These are phyloP conservation scores for Channa striata DNA, from an alignment of 2,797 vertebrate genomes.

Conservation along the genomic window DNA sequence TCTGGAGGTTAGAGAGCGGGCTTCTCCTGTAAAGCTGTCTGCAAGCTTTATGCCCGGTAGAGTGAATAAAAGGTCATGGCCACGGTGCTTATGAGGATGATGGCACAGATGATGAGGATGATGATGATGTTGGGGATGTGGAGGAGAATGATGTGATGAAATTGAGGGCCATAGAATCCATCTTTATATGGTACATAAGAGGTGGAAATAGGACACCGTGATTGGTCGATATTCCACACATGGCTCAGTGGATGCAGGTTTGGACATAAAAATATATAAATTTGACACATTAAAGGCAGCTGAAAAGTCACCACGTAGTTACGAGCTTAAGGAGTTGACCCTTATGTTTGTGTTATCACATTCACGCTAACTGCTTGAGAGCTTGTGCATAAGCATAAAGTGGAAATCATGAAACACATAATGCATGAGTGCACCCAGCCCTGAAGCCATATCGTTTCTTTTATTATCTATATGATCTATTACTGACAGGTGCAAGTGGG, in stretches of 20 bases:
- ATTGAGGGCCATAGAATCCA: constrained; percentile 55
- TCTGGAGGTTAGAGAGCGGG: constrained; percentile 79
- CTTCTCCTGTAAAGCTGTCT: constrained; percentile 77
- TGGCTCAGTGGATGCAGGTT: constrained; percentile 12
- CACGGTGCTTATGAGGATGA: constrained; percentile 57
- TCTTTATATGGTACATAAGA: constrained; percentile 25
- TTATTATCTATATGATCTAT: constrained; percentile 76
- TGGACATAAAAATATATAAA: constrained; percentile 24
- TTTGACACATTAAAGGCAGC: background rate
- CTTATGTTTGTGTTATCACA: background rate
- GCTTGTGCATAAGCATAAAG: constrained; percentile 47
- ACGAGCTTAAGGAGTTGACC: constrained; percentile 11
- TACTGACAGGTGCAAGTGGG: constrained; percentile 77
- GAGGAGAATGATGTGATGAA: constrained; percentile 55
- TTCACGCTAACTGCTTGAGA: constrained; percentile 40
- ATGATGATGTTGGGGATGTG: constrained; percentile 38
- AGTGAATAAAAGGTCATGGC: constrained; percentile 79
- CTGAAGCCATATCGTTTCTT: constrained; percentile 67
- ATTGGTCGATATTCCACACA: constrained; percentile 21
- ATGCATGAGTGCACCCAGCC: constrained; percentile 50
- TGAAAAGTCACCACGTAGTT: constrained; percentile 3
- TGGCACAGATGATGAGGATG: constrained; percentile 61
- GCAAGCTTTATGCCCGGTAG: constrained; percentile 73
- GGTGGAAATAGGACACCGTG: constrained; percentile 1
- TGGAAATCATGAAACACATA: constrained; percentile 44